phyloP scores from a whole-genome alignment of 2,888 invertebrate species.

The Philopedon plagiatum region DNA sequence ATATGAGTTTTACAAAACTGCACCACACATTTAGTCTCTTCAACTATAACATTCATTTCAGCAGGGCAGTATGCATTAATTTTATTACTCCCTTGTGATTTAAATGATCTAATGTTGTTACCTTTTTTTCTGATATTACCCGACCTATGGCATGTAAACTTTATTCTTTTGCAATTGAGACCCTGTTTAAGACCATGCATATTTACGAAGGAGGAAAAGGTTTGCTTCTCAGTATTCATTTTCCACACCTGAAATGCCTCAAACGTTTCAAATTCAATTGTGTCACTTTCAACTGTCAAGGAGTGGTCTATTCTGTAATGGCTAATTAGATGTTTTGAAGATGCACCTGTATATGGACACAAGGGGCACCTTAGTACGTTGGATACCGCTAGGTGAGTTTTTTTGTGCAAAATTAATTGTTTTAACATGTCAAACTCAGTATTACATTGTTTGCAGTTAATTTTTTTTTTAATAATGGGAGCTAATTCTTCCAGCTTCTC shows the following conservation, averaged over 20 bases:
- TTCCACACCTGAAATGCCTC: slow-evolving; percentile 32
- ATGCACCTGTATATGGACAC: slow-evolving; percentile 15
- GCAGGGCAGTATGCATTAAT: slow-evolving; percentile 38
- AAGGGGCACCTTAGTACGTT: slow-evolving; percentile 18
- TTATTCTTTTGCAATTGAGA: slow-evolving; percentile 16
- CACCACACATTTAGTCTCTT: neutral
- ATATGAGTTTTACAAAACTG: neutral
- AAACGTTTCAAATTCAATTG: slow-evolving; percentile 20
- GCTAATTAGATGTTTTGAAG: slow-evolving; percentile 24
- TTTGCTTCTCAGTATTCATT: neutral
- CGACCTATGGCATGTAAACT: slow-evolving; percentile 35
- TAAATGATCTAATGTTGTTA: slow-evolving; percentile 13
- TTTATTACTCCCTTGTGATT: slow-evolving; percentile 40
- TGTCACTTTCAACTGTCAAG: slow-evolving; percentile 23
- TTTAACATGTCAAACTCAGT: slow-evolving; percentile 24
- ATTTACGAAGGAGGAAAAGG: slow-evolving; percentile 32
- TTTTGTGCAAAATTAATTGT: slow-evolving; percentile 25
- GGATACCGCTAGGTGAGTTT: neutral
- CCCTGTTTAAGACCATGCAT: slow-evolving; percentile 16
- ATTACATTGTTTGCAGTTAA: slow-evolving; percentile 19
- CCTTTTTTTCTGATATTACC: slow-evolving; percentile 28
- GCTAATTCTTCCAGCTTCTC: slow-evolving; percentile 10
- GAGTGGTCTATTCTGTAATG: slow-evolving; percentile 23
- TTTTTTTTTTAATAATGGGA: slow-evolving; percentile 8
- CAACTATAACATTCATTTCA: neutral